These are phyloP conservation scores for Oreocharis arfaki DNA, from an alignment of 2,113 vertebrate species.

Conservation along the genomic window DNA sequence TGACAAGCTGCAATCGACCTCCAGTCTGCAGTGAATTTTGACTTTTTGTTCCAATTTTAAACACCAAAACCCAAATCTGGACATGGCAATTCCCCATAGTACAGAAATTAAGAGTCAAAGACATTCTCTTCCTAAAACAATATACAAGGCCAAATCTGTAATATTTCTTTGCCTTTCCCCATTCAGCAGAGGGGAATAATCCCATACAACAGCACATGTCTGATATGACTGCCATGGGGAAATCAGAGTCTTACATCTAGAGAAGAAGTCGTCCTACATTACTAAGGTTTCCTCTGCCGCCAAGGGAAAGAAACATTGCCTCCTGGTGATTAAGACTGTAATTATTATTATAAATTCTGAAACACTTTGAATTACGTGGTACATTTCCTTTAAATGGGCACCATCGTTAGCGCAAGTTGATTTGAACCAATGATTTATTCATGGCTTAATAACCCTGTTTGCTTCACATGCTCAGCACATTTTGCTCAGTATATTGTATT, in stretches of 20 bases:
- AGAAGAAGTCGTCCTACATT: not conserved
- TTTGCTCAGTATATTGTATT: conserved; percentile 8
- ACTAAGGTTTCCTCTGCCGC: not conserved
- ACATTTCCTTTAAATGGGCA: conserved; percentile 18
- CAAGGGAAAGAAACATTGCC: conserved; percentile 48
- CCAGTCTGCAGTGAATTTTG: not conserved
- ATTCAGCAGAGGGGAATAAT: not conserved
- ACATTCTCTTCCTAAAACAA: not conserved
- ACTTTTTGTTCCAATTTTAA: not conserved
- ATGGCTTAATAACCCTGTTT: not conserved
- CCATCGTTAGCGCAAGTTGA: not conserved
- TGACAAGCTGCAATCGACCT: not conserved
- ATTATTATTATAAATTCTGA: conserved; percentile 38
- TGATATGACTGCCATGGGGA: not conserved
- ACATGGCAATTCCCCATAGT: not conserved
- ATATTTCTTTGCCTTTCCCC: not conserved
- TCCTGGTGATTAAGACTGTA: conserved; percentile 46
- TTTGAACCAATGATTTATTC: conserved; percentile 29
- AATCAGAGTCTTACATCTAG: not conserved
- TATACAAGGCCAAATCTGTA: not conserved
- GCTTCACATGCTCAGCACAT: not conserved
- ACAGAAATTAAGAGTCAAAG: not conserved
- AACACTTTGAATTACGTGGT: not conserved
- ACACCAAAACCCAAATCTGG: not conserved
- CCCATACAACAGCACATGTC: not conserved